phyloP scores from a whole-genome alignment of 2,888 invertebrate genomes.

The Julus scanicus region DNA sequence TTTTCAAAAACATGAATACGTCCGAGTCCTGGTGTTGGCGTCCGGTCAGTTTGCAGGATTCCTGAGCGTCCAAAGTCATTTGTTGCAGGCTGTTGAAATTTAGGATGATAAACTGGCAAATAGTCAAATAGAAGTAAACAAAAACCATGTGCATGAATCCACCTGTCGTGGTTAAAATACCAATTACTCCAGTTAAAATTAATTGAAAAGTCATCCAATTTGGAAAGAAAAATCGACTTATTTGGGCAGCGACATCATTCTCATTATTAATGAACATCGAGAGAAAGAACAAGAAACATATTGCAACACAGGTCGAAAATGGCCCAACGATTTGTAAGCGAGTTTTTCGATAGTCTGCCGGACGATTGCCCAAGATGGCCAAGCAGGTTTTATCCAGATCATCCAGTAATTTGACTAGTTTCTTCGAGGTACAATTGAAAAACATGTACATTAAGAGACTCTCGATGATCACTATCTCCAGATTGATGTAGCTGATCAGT shows the following conservation, averaged over 20 bases:
- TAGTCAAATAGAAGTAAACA: neutral
- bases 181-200: neutral
- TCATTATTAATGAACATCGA: neutral
- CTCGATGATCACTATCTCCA: neutral
- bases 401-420: neutral
- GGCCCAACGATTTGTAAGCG: neutral
- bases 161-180: neutral
- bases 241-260: neutral
- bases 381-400: neutral
- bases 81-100: neutral
- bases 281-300: neutral
- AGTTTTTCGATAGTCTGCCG: neutral
- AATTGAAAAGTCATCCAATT: neutral
- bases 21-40: neutral
- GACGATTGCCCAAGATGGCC: neutral
- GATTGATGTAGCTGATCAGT: neutral
- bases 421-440: neutral
- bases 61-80: neutral
- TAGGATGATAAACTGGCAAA: neutral
- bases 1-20: neutral
- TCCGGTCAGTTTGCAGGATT: neutral
- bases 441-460: neutral
- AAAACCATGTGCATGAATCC: neutral
- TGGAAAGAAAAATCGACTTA: neutral
- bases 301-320: neutral